phyloP scores from a whole-genome alignment of 2,888 invertebrate genomes.

The Diploptera punctata region DNA sequence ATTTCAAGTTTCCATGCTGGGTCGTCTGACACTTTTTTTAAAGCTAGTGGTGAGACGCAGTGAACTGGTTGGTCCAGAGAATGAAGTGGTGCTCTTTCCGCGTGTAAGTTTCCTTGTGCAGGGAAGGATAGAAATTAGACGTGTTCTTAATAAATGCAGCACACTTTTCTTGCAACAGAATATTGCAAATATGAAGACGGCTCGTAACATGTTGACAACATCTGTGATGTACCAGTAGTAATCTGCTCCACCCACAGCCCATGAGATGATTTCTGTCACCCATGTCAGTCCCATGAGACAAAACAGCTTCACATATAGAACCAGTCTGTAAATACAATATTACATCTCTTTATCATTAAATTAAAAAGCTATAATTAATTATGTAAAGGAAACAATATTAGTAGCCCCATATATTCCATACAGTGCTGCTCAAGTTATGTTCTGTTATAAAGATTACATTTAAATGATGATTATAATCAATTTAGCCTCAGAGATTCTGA shows the following conservation, averaged over 20 bases:
- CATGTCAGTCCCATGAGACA: slow-evolving; percentile 50
- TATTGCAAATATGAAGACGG: slow-evolving; percentile 50
- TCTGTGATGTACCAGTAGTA: slow-evolving; percentile 49
- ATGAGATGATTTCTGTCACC: slow-evolving; percentile 50
- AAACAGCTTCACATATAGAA: slow-evolving; percentile 50
- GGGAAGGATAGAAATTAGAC: not conserved
- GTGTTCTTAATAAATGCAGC: not conserved
- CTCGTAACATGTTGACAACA: slow-evolving; percentile 49
- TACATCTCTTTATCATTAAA: too few relatives aligned
- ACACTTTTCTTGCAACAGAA: slow-evolving; percentile 49
- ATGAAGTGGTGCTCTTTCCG: not conserved
- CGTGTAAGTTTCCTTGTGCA: not conserved
- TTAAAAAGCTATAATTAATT: too few relatives aligned
- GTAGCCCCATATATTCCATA: too few relatives aligned
- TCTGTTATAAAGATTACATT: too few relatives aligned
- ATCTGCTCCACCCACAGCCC: slow-evolving; percentile 46
- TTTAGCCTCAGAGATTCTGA: too few relatives aligned
- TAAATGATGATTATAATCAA: too few relatives aligned
- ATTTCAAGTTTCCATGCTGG: not conserved
- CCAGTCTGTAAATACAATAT: slow-evolving; percentile 27
- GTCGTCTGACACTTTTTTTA: slow-evolving; percentile 7
- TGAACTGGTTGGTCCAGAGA: slow-evolving; percentile 4
- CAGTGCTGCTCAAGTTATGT: too few relatives aligned
- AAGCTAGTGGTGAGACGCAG: slow-evolving; percentile 1
- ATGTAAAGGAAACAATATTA: too few relatives aligned